Evolutionary conservation across 2,113 vertebrate genomes (phyloP), one percentile per base, ranked within the genome.

Genomic region (Mugil cephalus): DNA sequence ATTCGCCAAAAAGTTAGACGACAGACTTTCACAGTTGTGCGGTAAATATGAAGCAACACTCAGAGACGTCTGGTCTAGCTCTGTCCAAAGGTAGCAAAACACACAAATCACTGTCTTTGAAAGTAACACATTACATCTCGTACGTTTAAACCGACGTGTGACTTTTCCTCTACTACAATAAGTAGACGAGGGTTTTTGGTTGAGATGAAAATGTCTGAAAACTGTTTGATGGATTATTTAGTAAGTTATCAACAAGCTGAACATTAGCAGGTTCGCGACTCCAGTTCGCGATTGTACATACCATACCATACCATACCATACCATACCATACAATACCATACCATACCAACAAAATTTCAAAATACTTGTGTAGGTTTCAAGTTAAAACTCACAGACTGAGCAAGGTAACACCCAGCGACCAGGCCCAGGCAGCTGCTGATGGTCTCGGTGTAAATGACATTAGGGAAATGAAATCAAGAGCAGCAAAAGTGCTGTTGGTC

Each of bases 391-490:
- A 35, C 12, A n/a, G 74, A 56, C 1, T 68, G 38, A 59, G 18
- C 30, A 30, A 17, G 4, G 47, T 10, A 13, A 76, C 69, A 76
- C 60, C 61, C 64, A 17, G 54, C 0, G 0, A 46, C 64, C 62
- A 68, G 48, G 48, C n/a, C 11, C 1, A 7, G 70, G 52, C 65
- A 47, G 61, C 77, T 50, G 60, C 15, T 48, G 48, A 62, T 64
- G 34, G 54, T 59, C 46, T 42, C 46, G 71, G 66, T 74, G 58
- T 60, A 70, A 86, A 87, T 77, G 53, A 67, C 68, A 86, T 85
- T 79, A 79, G 65, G 54, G 54, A 79, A 83, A 89, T 89, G 11
- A 77, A 81, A 89, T 90, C 68, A 87, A 65, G 72, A 58, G 78
- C 47, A 54, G 47, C 39, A 36, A 64, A 79, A 83, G 74, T 82